Percentiles rank a stretch among this genome's conserved stretches.
phyloP scores from a whole-genome alignment of 1,140 invertebrate genomes.

The Phenacoccus solenopsis region DNA sequence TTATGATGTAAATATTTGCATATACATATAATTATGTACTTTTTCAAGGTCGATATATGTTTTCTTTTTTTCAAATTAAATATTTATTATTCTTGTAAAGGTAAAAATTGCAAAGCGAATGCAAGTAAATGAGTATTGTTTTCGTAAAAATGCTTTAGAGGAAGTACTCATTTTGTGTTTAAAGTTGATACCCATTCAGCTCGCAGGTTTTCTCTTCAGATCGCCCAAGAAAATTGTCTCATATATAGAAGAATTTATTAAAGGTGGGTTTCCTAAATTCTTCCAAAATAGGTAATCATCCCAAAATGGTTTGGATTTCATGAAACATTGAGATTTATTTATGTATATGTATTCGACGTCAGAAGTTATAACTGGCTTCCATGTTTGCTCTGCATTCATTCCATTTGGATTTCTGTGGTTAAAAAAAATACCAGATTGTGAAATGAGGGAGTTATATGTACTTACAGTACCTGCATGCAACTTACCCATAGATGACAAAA shows the following conservation, averaged over 20 bases:
- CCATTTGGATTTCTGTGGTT: constrained; percentile 3
- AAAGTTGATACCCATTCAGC: too few relatives aligned
- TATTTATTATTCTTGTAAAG: too few relatives aligned
- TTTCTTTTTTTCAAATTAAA: too few relatives aligned
- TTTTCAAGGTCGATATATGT: too few relatives aligned
- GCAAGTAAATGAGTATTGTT: too few relatives aligned
- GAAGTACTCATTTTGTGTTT: too few relatives aligned
- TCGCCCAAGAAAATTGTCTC: not conserved
- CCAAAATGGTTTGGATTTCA: not conserved
- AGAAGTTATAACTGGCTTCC: not conserved
- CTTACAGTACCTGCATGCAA: too few relatives aligned
- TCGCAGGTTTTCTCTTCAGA: too few relatives aligned
- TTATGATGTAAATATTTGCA: too few relatives aligned
- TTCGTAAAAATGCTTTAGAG: too few relatives aligned
- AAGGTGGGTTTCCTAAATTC: not conserved
- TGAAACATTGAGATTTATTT: not conserved
- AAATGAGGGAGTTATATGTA: not conserved
- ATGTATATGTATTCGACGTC: not conserved
- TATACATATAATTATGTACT: too few relatives aligned
- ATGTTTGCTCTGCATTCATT: not conserved
- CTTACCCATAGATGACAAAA: not conserved
- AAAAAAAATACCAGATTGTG: not conserved
- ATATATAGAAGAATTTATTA: not conserved
- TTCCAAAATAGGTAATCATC: not conserved
- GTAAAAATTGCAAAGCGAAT: too few relatives aligned